Conservation (phyloP, 2,888 invertebrate genomes). For the Drosophila putrida region DNA sequence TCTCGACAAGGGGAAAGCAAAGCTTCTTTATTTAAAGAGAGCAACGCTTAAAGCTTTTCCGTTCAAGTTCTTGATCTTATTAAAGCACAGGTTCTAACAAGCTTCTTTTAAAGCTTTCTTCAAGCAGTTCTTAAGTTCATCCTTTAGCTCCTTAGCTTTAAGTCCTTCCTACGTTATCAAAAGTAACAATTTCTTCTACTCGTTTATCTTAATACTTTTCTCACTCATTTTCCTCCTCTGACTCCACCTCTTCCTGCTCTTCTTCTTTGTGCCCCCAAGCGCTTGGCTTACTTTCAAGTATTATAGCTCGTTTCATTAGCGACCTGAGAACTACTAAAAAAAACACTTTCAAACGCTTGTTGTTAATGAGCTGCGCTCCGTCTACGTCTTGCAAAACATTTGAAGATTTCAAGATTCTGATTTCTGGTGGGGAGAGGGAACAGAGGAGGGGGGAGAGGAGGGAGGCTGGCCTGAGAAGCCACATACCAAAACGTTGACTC, state of each 20-base stretch:
- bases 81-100: too few relatives aligned
- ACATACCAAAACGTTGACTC: conserved; percentile 79
- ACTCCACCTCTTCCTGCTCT: not conserved
- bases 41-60: too few relatives aligned
- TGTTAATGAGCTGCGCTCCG: conserved; percentile 48
- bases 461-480: conserved; percentile 18
- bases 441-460: not conserved
- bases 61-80: too few relatives aligned
- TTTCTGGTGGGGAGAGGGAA: not conserved
- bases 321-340: conserved; percentile 36
- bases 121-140: too few relatives aligned
- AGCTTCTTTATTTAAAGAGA: too few relatives aligned
- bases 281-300: conserved; percentile 16
- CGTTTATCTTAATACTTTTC: not conserved
- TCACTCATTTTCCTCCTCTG: not conserved
- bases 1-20: too few relatives aligned
- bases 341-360: conserved; percentile 42
- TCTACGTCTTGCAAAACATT: conserved; percentile 1
- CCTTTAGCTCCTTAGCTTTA: too few relatives aligned
- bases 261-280: not conserved
- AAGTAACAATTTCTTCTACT: too few relatives aligned
- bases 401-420: conserved; percentile 23
- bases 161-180: too few relatives aligned
- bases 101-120: too few relatives aligned
- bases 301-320: conserved; percentile 29